phyloP scores from a whole-genome alignment of 2,888 invertebrate species.

The Tuberolachnus salignus region DNA sequence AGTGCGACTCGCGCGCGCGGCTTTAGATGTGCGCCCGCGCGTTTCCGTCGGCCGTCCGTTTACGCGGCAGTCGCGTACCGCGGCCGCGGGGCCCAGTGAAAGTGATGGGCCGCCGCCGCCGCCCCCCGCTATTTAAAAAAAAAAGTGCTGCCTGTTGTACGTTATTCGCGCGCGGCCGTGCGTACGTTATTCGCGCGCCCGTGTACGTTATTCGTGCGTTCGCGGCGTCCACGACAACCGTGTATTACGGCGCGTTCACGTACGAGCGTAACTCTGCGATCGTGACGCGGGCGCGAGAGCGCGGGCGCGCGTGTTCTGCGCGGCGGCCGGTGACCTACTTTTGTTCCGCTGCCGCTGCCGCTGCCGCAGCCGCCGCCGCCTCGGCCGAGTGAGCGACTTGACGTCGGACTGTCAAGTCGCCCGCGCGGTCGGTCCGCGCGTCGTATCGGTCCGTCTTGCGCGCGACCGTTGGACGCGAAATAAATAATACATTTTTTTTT shows the following conservation, averaged over 20 bases:
- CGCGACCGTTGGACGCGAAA: not conserved
- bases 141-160: conserved; percentile 59
- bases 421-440: conserved; percentile 15
- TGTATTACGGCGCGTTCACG: not conserved
- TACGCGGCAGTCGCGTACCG: not conserved
- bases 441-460: no score
- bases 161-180: no score
- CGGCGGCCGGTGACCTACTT: conserved; percentile 50
- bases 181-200: no score
- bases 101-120: conserved; percentile 57
- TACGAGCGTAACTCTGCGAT: not conserved
- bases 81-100: conserved; percentile 35
- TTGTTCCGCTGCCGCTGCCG: conserved; percentile 22
- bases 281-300: not conserved
- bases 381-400: conserved; percentile 48
- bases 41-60: no score
- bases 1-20: not conserved
- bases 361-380: conserved; percentile 7
- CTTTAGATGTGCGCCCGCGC: not conserved
- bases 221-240: no score
- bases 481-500: not conserved
- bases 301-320: conserved; percentile 29
- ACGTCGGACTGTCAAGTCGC: conserved; percentile 37
- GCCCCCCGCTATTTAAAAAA: conserved; percentile 58
- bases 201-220: no score